Percentiles rank a stretch among this genome's conserved stretches.
These are phyloP conservation scores for Eublepharis macularius DNA, from an alignment of 2,113 vertebrate genomes.

Conservation along the genomic window DNA sequence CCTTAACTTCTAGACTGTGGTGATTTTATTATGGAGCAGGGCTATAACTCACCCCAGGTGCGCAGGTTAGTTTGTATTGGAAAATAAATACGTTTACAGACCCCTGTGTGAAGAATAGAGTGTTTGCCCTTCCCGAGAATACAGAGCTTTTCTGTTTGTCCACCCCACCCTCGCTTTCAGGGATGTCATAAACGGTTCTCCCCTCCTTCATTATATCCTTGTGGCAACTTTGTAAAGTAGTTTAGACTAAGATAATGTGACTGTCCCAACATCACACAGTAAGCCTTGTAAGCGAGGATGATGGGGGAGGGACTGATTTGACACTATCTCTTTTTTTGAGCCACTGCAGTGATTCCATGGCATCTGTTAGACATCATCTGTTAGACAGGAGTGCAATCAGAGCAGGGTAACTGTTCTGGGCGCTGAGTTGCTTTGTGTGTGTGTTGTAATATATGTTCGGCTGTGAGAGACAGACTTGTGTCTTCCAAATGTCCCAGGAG, in stretches of 20 bases:
- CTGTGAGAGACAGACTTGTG: too few species aligned
- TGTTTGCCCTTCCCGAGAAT: too few species aligned
- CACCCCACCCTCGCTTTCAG: too few species aligned
- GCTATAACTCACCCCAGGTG: background rate
- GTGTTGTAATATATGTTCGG: too few species aligned
- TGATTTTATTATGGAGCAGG: constrained; percentile 43
- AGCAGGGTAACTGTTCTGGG: background rate
- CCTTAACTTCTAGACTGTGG: constrained; percentile 23
- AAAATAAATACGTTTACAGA: background rate
- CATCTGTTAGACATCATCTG: background rate
- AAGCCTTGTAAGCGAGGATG: background rate
- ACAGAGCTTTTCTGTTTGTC: too few species aligned
- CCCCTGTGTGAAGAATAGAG: background rate
- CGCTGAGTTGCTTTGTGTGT: background rate
- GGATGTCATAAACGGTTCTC: background rate
- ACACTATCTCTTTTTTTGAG: background rate
- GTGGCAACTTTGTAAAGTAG: background rate
- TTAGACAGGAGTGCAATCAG: background rate
- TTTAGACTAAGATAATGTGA: background rate
- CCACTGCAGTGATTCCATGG: background rate
- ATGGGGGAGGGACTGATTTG: too few species aligned
- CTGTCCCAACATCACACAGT: background rate
- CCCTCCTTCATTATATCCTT: background rate
- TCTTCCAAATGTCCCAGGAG: background rate
- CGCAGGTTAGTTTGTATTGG: background rate